These are phyloP conservation scores for Harmothoe impar DNA, from an alignment of 2,888 invertebrate species.

Conservation along the genomic window DNA sequence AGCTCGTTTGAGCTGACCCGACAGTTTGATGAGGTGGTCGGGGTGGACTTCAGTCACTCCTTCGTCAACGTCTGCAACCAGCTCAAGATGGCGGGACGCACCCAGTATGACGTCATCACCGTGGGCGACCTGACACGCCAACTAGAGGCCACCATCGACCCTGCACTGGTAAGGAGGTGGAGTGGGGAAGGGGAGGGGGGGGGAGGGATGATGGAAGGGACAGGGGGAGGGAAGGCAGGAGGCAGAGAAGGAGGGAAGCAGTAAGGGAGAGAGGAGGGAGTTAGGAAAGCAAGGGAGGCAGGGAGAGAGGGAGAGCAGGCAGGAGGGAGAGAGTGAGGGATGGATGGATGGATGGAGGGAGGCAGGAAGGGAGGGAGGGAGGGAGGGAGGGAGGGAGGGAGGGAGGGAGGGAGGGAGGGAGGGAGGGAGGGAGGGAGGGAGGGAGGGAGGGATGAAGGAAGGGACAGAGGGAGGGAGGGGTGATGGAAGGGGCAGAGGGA, in stretches of 20 bases:
- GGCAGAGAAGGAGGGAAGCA: too few species aligned
- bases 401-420: too few species aligned
- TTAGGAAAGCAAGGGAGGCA: too few species aligned
- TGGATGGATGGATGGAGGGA: too few species aligned
- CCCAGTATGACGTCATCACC: conserved; percentile 76
- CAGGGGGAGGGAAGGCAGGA: background rate
- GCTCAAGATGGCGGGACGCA: conserved; percentile 75
- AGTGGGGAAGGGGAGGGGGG: background rate
- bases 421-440: too few species aligned
- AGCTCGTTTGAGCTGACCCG: conserved; percentile 81
- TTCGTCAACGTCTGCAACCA: conserved; percentile 80
- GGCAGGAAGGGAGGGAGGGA: too few species aligned
- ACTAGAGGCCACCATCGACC: conserved; percentile 74
- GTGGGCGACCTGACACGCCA: conserved; percentile 80
- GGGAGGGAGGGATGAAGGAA: too few species aligned
- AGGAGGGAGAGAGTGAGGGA: too few species aligned
- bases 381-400: too few species aligned
- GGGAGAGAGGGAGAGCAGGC: too few species aligned
- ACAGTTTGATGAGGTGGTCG: conserved; percentile 79
- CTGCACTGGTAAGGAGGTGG: conserved; percentile 75
- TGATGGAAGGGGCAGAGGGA: too few species aligned
- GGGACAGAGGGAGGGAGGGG: too few species aligned
- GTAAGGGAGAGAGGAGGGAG: background rate
- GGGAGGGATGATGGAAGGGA: background rate
- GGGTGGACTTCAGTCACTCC: conserved; percentile 81